These are phyloP conservation scores for Acyrthosiphon pisum DNA, from an alignment of 1,140 invertebrate genomes.

Conservation along the genomic window DNA sequence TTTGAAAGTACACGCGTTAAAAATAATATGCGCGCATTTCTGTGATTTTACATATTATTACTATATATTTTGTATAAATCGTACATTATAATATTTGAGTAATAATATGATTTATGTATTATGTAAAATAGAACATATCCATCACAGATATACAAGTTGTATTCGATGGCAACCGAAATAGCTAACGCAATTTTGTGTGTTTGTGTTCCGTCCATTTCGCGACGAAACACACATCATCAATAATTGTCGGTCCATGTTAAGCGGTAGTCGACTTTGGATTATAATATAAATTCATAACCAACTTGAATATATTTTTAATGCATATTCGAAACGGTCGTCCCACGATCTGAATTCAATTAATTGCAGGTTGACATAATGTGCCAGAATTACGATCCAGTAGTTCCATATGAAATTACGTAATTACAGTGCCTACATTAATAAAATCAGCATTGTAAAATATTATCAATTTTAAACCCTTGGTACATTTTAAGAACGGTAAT, in stretches of 20 bases:
- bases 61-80: background rate
- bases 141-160: background rate
- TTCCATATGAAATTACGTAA: background rate
- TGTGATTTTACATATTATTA: background rate
- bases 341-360: background rate
- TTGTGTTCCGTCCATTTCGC: background rate
- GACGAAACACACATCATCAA: constrained; percentile 14
- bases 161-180: background rate
- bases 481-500: too few species aligned
- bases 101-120: background rate
- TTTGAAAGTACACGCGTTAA: background rate
- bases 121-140: constrained; percentile 17
- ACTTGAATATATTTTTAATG: constrained; percentile 13
- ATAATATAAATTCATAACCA: constrained; percentile 1
- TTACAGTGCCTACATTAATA: background rate
- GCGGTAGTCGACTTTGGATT: background rate
- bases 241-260: background rate
- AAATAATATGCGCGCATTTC: background rate
- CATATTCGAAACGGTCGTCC: background rate
- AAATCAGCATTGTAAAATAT: background rate
- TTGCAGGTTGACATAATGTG: background rate
- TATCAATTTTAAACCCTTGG: background rate
- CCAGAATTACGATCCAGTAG: background rate
- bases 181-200: background rate
- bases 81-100: background rate